phyloP scores from a whole-genome alignment of 2,888 invertebrate genomes.

The Eudasyphora cyanicolor region DNA sequence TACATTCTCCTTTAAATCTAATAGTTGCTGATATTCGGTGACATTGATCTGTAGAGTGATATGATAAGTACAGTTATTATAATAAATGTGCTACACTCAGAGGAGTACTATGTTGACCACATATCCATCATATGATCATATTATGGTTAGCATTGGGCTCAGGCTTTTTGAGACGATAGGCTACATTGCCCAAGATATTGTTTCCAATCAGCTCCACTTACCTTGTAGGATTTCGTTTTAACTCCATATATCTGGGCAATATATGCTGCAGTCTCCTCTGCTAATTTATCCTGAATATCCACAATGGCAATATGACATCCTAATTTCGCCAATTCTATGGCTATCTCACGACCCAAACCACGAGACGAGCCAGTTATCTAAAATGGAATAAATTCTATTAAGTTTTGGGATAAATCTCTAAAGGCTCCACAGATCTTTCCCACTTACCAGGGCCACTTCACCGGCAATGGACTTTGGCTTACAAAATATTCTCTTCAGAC shows the following conservation, averaged over 20 bases:
- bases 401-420: not conserved
- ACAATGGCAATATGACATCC: not conserved
- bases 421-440: too few relatives aligned
- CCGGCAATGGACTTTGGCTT: not conserved
- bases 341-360: not conserved
- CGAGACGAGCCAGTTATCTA: conserved; percentile 5
- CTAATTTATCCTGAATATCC: not conserved
- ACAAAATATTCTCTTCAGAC: not conserved
- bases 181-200: not conserved
- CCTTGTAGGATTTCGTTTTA: not conserved
- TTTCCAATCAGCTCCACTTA: too few relatives aligned
- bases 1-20: conserved; percentile 69
- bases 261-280: not conserved
- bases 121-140: too few relatives aligned
- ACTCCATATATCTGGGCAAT: not conserved
- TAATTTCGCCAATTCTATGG: not conserved
- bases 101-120: too few relatives aligned
- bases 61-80: too few relatives aligned
- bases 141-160: too few relatives aligned
- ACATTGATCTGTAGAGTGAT: conserved; percentile 67
- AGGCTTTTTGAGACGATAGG: too few relatives aligned
- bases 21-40: conserved; percentile 67
- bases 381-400: not conserved
- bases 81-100: too few relatives aligned
- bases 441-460: conserved; percentile 1